Base-by-base conservation (phyloP, 2,113 vertebrate species). In the Reinhardtius hippoglossoides region DNA sequence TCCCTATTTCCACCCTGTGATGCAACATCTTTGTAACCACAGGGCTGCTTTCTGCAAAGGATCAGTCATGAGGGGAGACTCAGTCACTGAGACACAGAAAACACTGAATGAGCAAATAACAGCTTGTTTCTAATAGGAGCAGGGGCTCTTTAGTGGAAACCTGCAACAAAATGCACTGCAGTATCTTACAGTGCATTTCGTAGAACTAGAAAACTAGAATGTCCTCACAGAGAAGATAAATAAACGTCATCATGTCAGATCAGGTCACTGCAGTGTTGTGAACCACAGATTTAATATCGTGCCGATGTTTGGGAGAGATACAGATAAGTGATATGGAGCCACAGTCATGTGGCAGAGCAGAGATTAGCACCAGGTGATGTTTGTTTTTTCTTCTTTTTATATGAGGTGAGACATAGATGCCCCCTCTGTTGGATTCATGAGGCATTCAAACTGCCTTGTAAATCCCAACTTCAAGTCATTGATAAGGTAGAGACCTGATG, bases 21-120 rank as follows among this genome's bases (percentile, higher is more conserved):
- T 78, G 81, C 86, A 90, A 82, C 67, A 24, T 63, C 52, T 59
- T 35, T 24, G 76, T 79, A 82, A 79, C 82, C 75, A 67, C 50
- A 56, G 73, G 73, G 60, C 44, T 62, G 73, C 46, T 82, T 74
- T 62, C 35, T 54, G 3, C 56, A 20, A 23, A 56, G 21, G 9
- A 24, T 15, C 55, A 26, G 21, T 48, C 44, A 48, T 48, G 44
- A 7, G 44, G 44, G 14, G 15, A 18, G 20, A 60, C 31, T 21
- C 44, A 57, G 21, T 40, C 31, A 31, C 31, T 1, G 31, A 31
- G 6, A 31, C 31, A 31, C 31, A 31, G 31, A 31, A 61, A 24
- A 18, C 37, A 46, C 9, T 3, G 21, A 40, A 54, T 60, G 24
- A 70, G n/a, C 42, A 20, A 48, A 48, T 18, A 6, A 2, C 44